Base-by-base conservation (phyloP, 2,113 vertebrate species). In the Athene noctua region DNA sequence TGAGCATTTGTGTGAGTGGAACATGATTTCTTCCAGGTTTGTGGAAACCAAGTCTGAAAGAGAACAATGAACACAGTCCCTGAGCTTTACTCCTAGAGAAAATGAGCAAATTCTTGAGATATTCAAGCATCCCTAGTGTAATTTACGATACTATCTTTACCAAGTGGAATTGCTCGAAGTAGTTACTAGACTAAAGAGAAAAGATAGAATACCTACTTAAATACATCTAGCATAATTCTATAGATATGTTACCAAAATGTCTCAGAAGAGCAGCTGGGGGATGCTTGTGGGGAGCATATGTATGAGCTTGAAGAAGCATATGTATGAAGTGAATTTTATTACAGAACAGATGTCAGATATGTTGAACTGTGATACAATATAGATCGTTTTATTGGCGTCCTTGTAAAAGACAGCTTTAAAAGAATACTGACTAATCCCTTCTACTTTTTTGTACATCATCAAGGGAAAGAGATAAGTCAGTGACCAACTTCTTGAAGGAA, bases 401-500 rank as follows among this genome's bases (percentile, higher is more conserved):
- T 96, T 97, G 94, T 90, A 97, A 97, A 87, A 88, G 68, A 83
- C 29, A 94, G 66, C 96, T 97, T 97, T 74, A 84, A 92, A 97
- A 95, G 74, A 80, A 94, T 72, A 95, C 40, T 70, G 95, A 94
- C 91, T 96, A 86, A 92, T 96, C 72, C 96, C 88, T 96, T 92
- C 46, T 81, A 85, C 95, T 97, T 97, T 97, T 88, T 93, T 96
- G 66, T 88, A 51, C 77, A 47, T 82, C 71, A 92, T 92, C 91
- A 96, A 96, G 93, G 73, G 96, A 97, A 58, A 95, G 75, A 92
- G 88, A 97, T 96, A 96, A 97, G 58, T 88, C 91, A 80, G 92
- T 96, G 92, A 88, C 83, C 95, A 97, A 86, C 88, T 97, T 97
- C 95, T 97, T 98, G 84, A 97, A 97, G 94, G 77, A 67, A 77